Evolutionary conservation across 2,797 vertebrate genomes (phyloP), one percentile per base, ranked within the genome.

Genomic region (Macroramphosus scolopax): DNA sequence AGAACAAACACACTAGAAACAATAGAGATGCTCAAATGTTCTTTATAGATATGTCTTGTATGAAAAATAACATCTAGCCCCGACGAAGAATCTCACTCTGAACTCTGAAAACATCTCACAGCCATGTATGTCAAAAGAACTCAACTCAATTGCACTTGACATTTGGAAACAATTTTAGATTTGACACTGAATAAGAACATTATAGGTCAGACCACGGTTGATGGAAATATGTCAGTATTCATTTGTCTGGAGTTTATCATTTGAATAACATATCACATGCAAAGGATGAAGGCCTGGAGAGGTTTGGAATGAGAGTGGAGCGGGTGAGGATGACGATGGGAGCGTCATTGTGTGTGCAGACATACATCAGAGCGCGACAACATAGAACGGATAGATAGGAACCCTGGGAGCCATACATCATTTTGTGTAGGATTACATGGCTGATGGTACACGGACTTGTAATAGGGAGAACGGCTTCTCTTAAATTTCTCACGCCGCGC

Each of bases 1-100:
- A 55, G 68, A 83, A 68, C 52, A 78, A 78, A 77, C 53, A 67
- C 47, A 73, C 53, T 71, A 62, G 35, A 80, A 81, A 82, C 78
- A 83, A 78, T 71, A 40, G 68, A 60, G 38, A 45, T 38, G 44
- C 76, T 80, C 68, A 74, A 63, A 63, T 62, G 63, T 28, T 69
- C 56, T 46, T 44, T 60, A 44, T 50, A 47, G 49, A 49, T 71
- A 39, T 39, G 46, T 67, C 38, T 42, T 72, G 56, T 71, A 68
- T 54, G 39, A 9, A 46, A 61, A 81, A 45, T n/a, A 45, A 53
- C 38, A 75, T 68, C 41, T 33, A 20, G 15, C 59, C 26, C 61
- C 34, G 42, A 59, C 56, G 61, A 54, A 17, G 40, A 59, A 57
- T 2, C n/a, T n/a, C n/a, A n/a, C n/a, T n/a, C n/a, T n/a, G n/a